Evolutionary conservation across 2,113 vertebrate genomes (phyloP).

Genomic region (Alosa alosa): DNA sequence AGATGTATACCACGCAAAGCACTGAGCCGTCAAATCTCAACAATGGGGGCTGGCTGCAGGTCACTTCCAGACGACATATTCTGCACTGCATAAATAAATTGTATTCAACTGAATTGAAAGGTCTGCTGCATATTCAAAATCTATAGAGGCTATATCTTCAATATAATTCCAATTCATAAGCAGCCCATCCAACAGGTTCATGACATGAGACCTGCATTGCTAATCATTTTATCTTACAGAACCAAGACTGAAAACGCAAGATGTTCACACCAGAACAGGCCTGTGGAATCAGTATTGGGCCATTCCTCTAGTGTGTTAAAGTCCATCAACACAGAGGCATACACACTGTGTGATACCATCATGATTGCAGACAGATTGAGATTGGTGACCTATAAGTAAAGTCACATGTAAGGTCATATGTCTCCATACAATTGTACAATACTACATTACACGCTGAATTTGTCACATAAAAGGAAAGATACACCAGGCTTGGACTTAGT

Average conservation of each 20-base stretch:
- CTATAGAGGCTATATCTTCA: background rate
- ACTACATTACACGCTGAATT: background rate
- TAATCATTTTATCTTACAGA: background rate
- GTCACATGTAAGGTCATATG: too few relatives aligned
- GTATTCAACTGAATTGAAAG: background rate
- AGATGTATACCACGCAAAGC: background rate
- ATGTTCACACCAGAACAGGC: background rate
- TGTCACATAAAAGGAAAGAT: background rate
- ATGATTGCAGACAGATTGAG: too few relatives aligned
- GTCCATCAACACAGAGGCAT: too few relatives aligned
- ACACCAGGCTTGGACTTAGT: too few relatives aligned
- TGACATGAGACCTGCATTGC: background rate
- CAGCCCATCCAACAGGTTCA: background rate
- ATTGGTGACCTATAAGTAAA: too few relatives aligned
- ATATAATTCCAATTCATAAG: background rate
- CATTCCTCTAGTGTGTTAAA: too few relatives aligned
- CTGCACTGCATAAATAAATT: too few relatives aligned
- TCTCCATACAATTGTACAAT: too few relatives aligned
- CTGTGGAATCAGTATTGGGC: too few relatives aligned
- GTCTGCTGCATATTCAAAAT: background rate
- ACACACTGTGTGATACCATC: background rate
- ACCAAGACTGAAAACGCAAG: background rate
- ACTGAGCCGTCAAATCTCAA: background rate
- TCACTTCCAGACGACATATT: background rate
- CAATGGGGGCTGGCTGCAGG: background rate